Evolutionary conservation across 2,888 invertebrate genomes (phyloP).

Genomic region (Argyra leucocephala): DNA sequence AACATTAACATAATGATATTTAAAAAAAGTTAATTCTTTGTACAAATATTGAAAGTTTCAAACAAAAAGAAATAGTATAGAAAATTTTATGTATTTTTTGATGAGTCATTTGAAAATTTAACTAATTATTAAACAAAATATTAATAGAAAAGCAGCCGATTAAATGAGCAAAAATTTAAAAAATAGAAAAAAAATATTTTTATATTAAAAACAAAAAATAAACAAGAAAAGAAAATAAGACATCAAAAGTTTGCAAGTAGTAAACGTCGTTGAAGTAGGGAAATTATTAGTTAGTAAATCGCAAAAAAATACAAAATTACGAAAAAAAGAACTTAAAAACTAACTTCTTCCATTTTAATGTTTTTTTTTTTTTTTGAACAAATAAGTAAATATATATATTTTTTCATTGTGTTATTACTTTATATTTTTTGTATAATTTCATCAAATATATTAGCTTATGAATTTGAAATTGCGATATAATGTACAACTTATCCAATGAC

Average conservation of each 20-base stretch:
- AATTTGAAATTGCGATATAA: no score
- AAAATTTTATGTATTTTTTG: not conserved
- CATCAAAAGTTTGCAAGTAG: not conserved
- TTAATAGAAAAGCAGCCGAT: not conserved
- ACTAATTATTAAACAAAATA: slow-evolving; percentile 2
- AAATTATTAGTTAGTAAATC: no score
- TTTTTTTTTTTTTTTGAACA: no score
- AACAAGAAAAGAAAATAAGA: not conserved
- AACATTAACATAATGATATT: not conserved
- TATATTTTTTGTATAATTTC: no score
- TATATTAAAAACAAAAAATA: not conserved
- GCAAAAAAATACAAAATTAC: no score
- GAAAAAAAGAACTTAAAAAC: no score
- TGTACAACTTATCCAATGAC: no score
- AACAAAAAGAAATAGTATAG: not conserved
- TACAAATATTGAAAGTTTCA: not conserved
- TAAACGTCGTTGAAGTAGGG: no score
- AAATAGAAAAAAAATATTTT: not conserved
- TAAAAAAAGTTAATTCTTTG: not conserved
- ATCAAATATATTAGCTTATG: no score
- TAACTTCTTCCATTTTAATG: no score
- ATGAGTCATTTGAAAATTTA: not conserved
- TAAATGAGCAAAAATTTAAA: not conserved
- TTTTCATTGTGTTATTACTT: no score
- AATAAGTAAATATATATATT: no score